Percentiles rank a stretch among this genome's conserved stretches.
Evolutionary conservation across 2,113 vertebrate genomes (phyloP).

Genomic region (Amazona vittata): DNA sequence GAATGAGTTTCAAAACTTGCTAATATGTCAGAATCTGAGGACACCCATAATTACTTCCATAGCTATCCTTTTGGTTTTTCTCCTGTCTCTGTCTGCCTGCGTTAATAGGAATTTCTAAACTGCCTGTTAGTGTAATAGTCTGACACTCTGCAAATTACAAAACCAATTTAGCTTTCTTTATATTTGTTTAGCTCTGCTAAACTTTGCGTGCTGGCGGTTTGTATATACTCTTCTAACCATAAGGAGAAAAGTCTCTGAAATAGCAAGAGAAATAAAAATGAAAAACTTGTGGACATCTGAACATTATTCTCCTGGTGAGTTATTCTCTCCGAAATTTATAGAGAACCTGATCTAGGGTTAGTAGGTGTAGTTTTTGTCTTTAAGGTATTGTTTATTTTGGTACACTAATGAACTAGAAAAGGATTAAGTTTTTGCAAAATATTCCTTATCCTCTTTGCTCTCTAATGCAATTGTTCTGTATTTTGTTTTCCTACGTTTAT

Average conservation of each 20-base stretch:
- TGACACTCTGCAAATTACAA: background rate
- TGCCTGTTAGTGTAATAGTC: background rate
- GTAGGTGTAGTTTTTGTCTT: background rate
- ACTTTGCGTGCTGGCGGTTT: background rate
- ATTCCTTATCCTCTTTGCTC: background rate
- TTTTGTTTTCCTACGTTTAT: background rate
- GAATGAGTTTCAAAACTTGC: background rate
- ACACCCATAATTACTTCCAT: background rate
- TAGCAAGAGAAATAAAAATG: background rate
- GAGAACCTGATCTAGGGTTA: background rate
- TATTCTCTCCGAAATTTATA: background rate
- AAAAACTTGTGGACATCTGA: background rate
- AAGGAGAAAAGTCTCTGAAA: background rate
- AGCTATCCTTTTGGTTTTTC: background rate
- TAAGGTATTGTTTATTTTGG: background rate
- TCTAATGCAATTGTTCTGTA: background rate
- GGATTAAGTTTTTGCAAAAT: background rate
- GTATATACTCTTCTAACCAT: background rate
- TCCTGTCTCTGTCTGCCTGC: background rate
- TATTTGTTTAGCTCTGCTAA: background rate
- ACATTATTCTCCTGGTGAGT: background rate
- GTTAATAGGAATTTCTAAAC: background rate
- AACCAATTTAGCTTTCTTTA: background rate
- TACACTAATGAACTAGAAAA: background rate
- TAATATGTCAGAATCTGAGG: background rate